A percentile compares a stretch with the other conserved stretches of the same genome.
These are phyloP conservation scores for Drosophila melanosoma DNA, from an alignment of 2,888 invertebrate genomes.

Conservation along the genomic window DNA sequence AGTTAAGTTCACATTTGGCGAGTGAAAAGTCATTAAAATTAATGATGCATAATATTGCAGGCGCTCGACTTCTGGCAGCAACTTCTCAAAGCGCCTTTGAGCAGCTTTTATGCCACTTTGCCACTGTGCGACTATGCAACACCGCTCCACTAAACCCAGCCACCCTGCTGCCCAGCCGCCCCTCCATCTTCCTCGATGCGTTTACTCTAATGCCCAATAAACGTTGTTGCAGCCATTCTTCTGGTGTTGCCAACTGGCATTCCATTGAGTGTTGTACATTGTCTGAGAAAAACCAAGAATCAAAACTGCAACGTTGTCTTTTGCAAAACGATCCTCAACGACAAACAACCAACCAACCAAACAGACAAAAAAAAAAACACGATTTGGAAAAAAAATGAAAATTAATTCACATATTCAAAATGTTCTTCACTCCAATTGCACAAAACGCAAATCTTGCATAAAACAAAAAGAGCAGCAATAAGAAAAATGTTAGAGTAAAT, in stretches of 20 bases:
- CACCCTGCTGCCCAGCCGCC: neutral
- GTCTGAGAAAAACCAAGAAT: slow-evolving; percentile 37
- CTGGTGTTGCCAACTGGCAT: slow-evolving; percentile 12
- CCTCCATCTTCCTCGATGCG: neutral
- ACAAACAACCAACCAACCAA: neutral
- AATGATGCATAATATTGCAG: slow-evolving; percentile 63
- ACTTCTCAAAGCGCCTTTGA: slow-evolving; percentile 8
- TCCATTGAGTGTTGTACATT: slow-evolving; percentile 25
- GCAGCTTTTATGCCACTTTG: neutral
- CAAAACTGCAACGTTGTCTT: slow-evolving; percentile 44
- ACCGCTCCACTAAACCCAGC: neutral
- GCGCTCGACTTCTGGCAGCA: neutral
- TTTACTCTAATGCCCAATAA: slow-evolving; percentile 36
- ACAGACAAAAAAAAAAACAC: too few relatives aligned
- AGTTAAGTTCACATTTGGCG: slow-evolving; percentile 34
- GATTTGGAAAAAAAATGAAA: slow-evolving; percentile 8
- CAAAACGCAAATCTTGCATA: slow-evolving; percentile 38
- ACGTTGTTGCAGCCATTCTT: neutral
- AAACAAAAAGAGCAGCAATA: slow-evolving; percentile 15
- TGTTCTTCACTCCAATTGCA: slow-evolving; percentile 1
- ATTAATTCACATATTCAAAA: slow-evolving; percentile 15
- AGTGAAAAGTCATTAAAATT: slow-evolving; percentile 73
- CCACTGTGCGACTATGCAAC: neutral
- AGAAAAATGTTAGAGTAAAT: neutral
- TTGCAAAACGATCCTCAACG: slow-evolving; percentile 46